These are phyloP conservation scores for Coreoperca whiteheadi DNA, from an alignment of 2,113 vertebrate species.

Conservation along the genomic window DNA sequence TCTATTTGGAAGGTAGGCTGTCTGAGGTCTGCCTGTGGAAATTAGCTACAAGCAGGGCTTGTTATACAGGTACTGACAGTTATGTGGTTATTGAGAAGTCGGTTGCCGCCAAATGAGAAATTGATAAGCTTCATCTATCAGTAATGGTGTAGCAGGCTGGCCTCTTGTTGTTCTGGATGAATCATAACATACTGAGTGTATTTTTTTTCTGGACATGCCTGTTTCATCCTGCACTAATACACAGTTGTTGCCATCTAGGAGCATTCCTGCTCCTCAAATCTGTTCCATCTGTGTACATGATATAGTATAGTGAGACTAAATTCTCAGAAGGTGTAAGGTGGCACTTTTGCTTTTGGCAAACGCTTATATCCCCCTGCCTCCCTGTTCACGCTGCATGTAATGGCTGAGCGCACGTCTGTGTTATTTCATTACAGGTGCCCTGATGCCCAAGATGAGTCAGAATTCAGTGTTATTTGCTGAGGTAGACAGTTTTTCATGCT, in stretches of 20 bases:
- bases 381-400: constrained; percentile 1
- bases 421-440: constrained; percentile 64
- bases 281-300: background rate
- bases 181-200: background rate
- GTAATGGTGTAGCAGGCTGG: background rate
- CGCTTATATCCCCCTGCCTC: background rate
- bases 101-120: constrained; percentile 41
- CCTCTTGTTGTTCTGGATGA: background rate
- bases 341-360: constrained; percentile 53
- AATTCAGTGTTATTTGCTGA: constrained; percentile 41
- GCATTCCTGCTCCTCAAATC: background rate
- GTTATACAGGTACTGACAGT: constrained; percentile 58
- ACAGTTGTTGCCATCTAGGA: background rate
- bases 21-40: constrained; percentile 55
- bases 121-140: constrained; percentile 33
- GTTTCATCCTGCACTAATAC: background rate
- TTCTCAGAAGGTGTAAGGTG: constrained; percentile 39
- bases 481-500: constrained; percentile 30
- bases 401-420: constrained; percentile 10
- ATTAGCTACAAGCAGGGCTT: constrained; percentile 48
- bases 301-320: background rate
- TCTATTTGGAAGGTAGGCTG: constrained; percentile 67
- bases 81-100: constrained; percentile 43
- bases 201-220: background rate
- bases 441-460: constrained; percentile 36